Conservation (phyloP, 2,797 vertebrate genomes). For the Aratinga solstitialis region DNA sequence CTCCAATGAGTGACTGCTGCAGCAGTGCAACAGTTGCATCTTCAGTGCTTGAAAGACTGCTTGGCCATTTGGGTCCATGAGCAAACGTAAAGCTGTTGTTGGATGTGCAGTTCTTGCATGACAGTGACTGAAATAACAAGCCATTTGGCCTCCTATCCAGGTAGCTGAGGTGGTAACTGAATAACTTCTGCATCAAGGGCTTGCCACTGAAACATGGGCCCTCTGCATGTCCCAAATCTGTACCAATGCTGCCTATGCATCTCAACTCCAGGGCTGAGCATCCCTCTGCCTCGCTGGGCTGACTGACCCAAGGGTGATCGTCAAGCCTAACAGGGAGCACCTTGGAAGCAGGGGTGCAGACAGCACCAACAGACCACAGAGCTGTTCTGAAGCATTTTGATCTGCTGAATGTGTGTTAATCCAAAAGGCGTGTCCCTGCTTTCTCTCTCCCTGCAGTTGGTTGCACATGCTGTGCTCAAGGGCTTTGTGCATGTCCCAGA, state of each 20-base stretch:
- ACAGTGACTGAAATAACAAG: background rate
- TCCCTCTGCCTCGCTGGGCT: background rate
- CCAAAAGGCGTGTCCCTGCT: background rate
- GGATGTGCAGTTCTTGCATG: background rate
- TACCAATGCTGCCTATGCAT: rapidly evolving
- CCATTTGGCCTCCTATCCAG: background rate
- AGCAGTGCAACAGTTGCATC: background rate
- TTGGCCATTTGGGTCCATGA: background rate
- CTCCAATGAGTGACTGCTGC: background rate
- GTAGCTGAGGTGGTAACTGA: background rate
- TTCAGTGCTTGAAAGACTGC: background rate
- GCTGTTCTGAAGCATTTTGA: background rate
- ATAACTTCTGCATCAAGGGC: rapidly evolving
- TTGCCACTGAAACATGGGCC: background rate
- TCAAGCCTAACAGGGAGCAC: background rate
- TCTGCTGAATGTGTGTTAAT: rapidly evolving
- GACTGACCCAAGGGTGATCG: background rate
- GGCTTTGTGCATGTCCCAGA: background rate
- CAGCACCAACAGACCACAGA: background rate
- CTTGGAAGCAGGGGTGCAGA: background rate
- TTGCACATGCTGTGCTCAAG: background rate
- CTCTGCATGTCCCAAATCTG: background rate
- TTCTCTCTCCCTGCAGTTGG: rapidly evolving
- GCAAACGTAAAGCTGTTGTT: rapidly evolving
- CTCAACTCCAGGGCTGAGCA: rapidly evolving